Conservation (phyloP, 1,140 invertebrate genomes). For the Calosoma granatense region DNA sequence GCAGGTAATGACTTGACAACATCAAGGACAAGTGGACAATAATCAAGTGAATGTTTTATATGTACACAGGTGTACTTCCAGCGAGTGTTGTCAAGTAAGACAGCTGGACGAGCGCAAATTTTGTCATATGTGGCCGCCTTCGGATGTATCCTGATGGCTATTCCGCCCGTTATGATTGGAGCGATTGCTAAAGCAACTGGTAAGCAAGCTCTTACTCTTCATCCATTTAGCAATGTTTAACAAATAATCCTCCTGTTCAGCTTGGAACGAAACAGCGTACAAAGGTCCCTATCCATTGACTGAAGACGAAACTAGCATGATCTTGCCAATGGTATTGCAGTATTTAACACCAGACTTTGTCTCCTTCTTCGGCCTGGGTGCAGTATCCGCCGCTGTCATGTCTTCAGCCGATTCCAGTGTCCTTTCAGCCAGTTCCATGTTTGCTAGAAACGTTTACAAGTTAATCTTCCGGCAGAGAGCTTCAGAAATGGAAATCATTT, state of each 20-base stretch:
- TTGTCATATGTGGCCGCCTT: constrained; percentile 93
- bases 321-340: constrained; percentile 93
- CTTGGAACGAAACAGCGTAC: constrained; percentile 88
- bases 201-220: constrained; percentile 37
- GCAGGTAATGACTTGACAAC: constrained; percentile 52
- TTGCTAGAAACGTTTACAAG: constrained; percentile 95
- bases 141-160: constrained; percentile 92
- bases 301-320: constrained; percentile 75
- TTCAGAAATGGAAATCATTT: constrained; percentile 93
- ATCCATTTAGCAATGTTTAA: neutral
- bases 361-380: constrained; percentile 92
- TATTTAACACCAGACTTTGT: constrained; percentile 90
- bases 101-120: constrained; percentile 82
- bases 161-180: constrained; percentile 92
- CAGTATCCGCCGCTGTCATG: constrained; percentile 98
- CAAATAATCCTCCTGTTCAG: constrained; percentile 42
- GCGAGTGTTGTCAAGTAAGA: constrained; percentile 90
- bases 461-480: constrained; percentile 90
- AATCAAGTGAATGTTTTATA: neutral
- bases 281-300: constrained; percentile 61
- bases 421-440: constrained; percentile 94
- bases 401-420: constrained; percentile 97
- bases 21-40: neutral
- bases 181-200: constrained; percentile 91
- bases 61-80: constrained; percentile 86